These are phyloP conservation scores for Gambusia affinis DNA, from an alignment of 2,113 vertebrate genomes.

Conservation along the genomic window DNA sequence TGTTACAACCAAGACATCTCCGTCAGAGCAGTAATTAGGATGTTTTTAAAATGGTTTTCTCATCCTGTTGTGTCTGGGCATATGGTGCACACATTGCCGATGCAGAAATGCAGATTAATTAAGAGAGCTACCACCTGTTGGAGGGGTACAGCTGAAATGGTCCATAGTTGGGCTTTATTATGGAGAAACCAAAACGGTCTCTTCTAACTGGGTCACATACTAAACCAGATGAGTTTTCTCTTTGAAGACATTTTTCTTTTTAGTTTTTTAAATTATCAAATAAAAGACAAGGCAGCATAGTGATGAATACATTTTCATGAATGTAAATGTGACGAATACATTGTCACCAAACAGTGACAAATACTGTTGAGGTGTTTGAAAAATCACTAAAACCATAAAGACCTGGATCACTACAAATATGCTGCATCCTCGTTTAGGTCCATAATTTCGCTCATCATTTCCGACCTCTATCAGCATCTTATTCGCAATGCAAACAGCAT, in stretches of 20 bases:
- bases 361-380: too few species aligned
- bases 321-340: neutral
- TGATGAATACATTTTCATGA: neutral
- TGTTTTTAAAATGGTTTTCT: conserved; percentile 61
- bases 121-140: conserved; percentile 28
- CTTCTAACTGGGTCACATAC: neutral
- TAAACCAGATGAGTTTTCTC: neutral
- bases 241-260: neutral
- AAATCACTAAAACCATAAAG: neutral
- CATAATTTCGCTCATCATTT: neutral
- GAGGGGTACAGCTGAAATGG: conserved; percentile 8
- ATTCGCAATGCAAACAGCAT: neutral
- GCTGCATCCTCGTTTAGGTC: neutral
- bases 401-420: neutral
- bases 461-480: neutral
- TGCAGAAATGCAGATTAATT: conserved; percentile 55
- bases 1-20: conserved; percentile 61
- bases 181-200: conserved; percentile 14
- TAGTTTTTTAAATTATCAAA: neutral
- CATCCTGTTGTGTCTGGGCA: conserved; percentile 55
- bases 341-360: too few species aligned
- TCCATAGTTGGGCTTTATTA: conserved; percentile 1
- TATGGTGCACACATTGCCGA: conserved; percentile 68
- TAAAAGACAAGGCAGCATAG: neutral
- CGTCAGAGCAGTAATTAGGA: conserved; percentile 68